phyloP scores from a whole-genome alignment of 2,797 vertebrate genomes.

The Smutsia gigantea region DNA sequence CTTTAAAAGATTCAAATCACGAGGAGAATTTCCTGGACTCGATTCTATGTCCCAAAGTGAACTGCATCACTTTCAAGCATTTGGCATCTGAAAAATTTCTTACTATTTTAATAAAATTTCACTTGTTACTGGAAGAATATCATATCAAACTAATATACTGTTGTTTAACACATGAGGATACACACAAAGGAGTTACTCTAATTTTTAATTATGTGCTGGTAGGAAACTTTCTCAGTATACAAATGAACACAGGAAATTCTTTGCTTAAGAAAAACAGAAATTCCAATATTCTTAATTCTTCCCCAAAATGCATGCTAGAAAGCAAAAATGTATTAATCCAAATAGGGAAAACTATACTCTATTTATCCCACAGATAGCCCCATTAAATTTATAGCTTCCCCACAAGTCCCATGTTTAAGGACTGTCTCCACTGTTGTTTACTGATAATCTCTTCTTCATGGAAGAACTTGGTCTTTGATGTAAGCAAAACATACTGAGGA shows the following conservation, averaged over 20 bases:
- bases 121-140: background rate
- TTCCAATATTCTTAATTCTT: background rate
- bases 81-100: constrained; percentile 86
- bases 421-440: background rate
- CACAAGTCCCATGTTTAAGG: background rate
- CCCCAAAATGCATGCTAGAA: background rate
- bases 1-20: constrained; percentile 84
- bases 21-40: constrained; percentile 86
- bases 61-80: constrained; percentile 89
- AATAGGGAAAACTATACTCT: background rate
- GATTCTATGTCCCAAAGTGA: constrained; percentile 89
- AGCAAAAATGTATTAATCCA: background rate
- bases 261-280: constrained; percentile 15
- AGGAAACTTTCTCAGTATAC: constrained; percentile 13
- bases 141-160: background rate
- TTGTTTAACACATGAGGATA: background rate
- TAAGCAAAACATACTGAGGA: background rate
- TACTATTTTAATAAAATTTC: constrained; percentile 72
- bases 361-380: background rate
- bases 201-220: background rate
- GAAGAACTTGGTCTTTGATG: background rate
- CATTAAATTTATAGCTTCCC: background rate
- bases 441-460: background rate
- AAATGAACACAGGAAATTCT: constrained; percentile 1
- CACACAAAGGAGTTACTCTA: background rate